These are phyloP conservation scores for Pelosia muscerda DNA, from an alignment of 2,888 invertebrate genomes.

Conservation along the genomic window DNA sequence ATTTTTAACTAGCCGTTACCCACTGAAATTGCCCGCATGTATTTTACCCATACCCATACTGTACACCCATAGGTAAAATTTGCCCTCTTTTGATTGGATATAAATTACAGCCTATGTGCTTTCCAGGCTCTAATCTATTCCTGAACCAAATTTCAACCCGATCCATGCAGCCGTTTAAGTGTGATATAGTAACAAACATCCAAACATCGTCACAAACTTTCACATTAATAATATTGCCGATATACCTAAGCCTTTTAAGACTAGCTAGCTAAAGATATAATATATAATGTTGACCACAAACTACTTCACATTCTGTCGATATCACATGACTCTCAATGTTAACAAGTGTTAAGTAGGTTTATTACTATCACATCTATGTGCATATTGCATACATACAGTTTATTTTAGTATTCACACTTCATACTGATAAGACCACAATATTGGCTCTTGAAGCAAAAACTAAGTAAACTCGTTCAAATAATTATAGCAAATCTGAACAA, in stretches of 20 bases:
- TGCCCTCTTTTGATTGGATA: too few species aligned
- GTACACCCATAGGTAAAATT: too few species aligned
- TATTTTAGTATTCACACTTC: not conserved
- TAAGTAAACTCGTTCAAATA: not conserved
- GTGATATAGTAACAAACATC: too few species aligned
- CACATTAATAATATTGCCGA: too few species aligned
- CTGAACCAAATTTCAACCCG: too few species aligned
- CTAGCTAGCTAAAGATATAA: not conserved
- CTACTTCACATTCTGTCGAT: not conserved
- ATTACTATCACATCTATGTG: not conserved
- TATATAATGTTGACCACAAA: not conserved
- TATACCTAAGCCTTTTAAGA: too few species aligned
- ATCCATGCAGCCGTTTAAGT: too few species aligned
- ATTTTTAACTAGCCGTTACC: not conserved
- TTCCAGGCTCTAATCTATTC: too few species aligned
- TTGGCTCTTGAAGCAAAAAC: not conserved
- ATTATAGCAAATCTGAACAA: not conserved
- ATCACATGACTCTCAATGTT: not conserved
- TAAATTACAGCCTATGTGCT: too few species aligned
- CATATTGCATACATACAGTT: not conserved
- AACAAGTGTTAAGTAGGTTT: conserved; percentile 1
- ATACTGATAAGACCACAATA: not conserved
- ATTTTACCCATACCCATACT: too few species aligned
- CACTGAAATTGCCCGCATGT: too few species aligned
- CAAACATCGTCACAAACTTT: too few species aligned